Evolutionary conservation across 2,888 invertebrate genomes (phyloP).

Genomic region (Leucoma salicis): DNA sequence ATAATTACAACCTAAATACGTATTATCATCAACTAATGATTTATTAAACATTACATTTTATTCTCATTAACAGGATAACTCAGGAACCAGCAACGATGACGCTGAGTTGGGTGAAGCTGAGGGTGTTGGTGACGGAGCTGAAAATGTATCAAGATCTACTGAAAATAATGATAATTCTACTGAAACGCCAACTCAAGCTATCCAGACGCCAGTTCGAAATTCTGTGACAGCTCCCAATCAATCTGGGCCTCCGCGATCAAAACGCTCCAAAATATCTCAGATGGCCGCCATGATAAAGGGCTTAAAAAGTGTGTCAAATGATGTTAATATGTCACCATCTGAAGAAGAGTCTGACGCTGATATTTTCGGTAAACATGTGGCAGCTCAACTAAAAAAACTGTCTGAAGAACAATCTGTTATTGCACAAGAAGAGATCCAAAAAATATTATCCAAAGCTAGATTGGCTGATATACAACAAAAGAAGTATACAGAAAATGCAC

Average conservation of each 20-base stretch:
- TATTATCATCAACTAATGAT: too few relatives aligned
- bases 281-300: constrained; percentile 19
- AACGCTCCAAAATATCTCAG: constrained; percentile 15
- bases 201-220: constrained; percentile 8
- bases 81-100: neutral
- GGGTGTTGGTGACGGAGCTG: constrained; percentile 6
- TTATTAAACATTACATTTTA: too few relatives aligned
- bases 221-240: constrained; percentile 9
- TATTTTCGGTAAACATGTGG: constrained; percentile 10
- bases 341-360: constrained; percentile 10
- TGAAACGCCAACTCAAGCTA: neutral
- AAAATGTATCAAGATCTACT: constrained; percentile 12
- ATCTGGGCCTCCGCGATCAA: constrained; percentile 9
- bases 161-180: constrained; percentile 4
- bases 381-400: constrained; percentile 16
- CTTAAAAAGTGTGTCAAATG: constrained; percentile 14
- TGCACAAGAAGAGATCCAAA: constrained; percentile 13
- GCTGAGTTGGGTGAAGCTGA: neutral
- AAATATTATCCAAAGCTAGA: constrained; percentile 25
- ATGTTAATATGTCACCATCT: constrained; percentile 1
- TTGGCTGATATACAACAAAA: constrained; percentile 9
- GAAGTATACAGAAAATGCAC: constrained; percentile 2
- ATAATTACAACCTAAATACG: too few relatives aligned
- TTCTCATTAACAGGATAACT: too few relatives aligned
- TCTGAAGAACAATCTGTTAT: constrained; percentile 17